Base-by-base conservation (phyloP, 92 coral and sea anemone genomes). In the Siderastrea radians region DNA sequence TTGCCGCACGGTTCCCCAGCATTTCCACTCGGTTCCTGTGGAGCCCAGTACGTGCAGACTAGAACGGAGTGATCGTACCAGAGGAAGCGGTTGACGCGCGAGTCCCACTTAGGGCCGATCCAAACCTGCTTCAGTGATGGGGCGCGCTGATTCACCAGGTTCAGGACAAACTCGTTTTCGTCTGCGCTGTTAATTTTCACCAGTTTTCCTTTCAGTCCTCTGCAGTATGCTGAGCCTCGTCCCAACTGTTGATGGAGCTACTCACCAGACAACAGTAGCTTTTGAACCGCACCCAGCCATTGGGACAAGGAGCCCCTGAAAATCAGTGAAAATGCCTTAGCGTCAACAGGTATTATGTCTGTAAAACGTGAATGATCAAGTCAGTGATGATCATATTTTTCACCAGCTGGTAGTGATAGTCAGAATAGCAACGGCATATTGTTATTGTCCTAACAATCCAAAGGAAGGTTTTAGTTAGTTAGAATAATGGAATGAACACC, bases 111-210 rank as follows among this genome's bases (percentile, higher is more conserved):
- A 0, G 49, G 55, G 0, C 76, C 76, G 9, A 72, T 49, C 77
- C 47, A n/a, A 50, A 72, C 46, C 77, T 2, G 3, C 49, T n/a
- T 2, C 58, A n/a, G 38, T 7, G 58, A 49, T 0, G 77, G 77
- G 1, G 77, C 77, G 0, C 3, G 57, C 16, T n/a, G 49, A 5
- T 13, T 14, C 19, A 15, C 58, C 5, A 72, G 44, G 17, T 11
- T 43, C 77, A 72, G 16, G 45, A 72, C 77, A 72, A 72, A 72
- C 7, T 72, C 43, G 44, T 72, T 72, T 72, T 72, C 77, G 4
- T 12, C 57, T 1, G 6, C 19, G 38, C 57, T 61, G 54, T 14
- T 60, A 1, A 77, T 77, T 45, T 77, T 77, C 9, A 47, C 57
- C 55, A 61, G 49, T 0, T 13, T 15, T 77, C 43, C 69, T 44